phyloP scores from a whole-genome alignment of 2,888 invertebrate species.

The Busseola fusca region DNA sequence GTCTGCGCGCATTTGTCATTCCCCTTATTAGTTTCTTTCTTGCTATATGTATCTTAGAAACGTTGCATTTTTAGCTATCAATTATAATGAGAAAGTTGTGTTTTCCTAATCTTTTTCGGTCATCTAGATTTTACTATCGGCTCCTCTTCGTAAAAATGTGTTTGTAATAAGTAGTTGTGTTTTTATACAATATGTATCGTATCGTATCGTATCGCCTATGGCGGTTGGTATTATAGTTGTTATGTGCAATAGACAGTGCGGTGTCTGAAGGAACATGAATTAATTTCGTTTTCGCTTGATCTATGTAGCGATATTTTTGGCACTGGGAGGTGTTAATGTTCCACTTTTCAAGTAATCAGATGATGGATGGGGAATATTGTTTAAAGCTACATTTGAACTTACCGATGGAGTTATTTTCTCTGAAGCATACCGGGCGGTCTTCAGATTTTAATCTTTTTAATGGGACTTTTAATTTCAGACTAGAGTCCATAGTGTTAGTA shows the following conservation, averaged over 20 bases:
- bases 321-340: constrained; percentile 54
- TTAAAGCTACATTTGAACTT: constrained; percentile 24
- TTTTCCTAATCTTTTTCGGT: constrained; percentile 55
- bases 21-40: constrained; percentile 25
- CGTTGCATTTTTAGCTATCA: constrained; percentile 54
- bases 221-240: constrained; percentile 39
- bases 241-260: constrained; percentile 42
- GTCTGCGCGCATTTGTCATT: constrained; percentile 49
- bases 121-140: constrained; percentile 60
- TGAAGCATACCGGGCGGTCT: constrained; percentile 36
- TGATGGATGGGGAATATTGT: constrained; percentile 50
- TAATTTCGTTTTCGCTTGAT: constrained; percentile 47
- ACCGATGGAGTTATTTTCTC: constrained; percentile 35
- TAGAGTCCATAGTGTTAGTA: neutral
- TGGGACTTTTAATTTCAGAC: neutral
- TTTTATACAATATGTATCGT: constrained; percentile 41
- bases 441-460: constrained; percentile 30
- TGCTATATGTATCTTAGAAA: constrained; percentile 35
- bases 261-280: constrained; percentile 37
- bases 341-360: constrained; percentile 40
- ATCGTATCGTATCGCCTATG: constrained; percentile 41
- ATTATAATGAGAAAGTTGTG: constrained; percentile 61
- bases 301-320: constrained; percentile 47
- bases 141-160: constrained; percentile 52
- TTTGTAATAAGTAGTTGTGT: constrained; percentile 54